Base-by-base conservation (phyloP, 1,140 invertebrate species). In the Stratiolaelaps scimitus region DNA sequence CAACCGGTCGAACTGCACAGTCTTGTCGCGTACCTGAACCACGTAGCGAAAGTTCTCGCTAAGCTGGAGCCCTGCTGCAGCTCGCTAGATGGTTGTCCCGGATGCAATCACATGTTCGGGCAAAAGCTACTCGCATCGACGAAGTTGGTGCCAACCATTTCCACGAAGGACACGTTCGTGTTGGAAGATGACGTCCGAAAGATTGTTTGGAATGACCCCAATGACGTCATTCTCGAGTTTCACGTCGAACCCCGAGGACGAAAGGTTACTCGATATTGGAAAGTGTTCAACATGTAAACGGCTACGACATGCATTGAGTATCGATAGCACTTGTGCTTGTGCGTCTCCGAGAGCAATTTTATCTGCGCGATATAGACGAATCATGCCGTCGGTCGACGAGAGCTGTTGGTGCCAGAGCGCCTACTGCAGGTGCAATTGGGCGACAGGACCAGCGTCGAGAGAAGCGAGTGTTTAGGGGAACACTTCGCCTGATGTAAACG, bases 11-110 rank as follows among this genome's bases (percentile, higher is more conserved):
- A 60, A 60, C 53, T 60, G 15, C 1, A 26, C 26, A 60, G 53
- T 34, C 23, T 60, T 17, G 53, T 60, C 1, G 53, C 53, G 17
- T 34, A 60, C 15, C 53, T 60, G 2, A 60, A 60, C 23, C 34
- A 60, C 53, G 53, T 19, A 23, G 53, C 53, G 2, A 60, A 60
- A 10, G 53, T 60, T 5, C 53, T 60, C 15, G 53, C 53, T 19
- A 60, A 60, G 26, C 53, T 60, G 53, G 53, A 60, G 20, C 53
- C 53, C 13, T 60, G 53, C 23, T 60, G 53, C 23, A 60, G 15
- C 26, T 60, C 53, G 15, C 20, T 60, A 10, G 53, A 60, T 26
- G 53, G 34, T 2, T 60, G 53, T 34, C 26, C 53, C 15, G 53
- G 53, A 15, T 60, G 53, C 23, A 60, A 60, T 26, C 53, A 60